Conservation (phyloP, 2,113 vertebrate genomes). For the Rhinopithecus roxellana region DNA sequence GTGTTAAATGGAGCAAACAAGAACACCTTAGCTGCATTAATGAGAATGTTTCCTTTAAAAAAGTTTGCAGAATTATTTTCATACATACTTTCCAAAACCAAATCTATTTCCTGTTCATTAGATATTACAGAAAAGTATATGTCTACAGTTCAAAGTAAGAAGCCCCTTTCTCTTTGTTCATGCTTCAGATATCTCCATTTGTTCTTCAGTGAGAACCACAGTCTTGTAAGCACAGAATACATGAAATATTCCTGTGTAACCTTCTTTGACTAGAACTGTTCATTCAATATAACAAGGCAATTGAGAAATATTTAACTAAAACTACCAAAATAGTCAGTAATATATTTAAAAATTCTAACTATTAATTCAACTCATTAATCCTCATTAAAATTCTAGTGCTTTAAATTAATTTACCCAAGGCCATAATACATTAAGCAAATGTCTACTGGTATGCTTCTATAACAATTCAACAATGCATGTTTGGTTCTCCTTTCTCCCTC, state of each 20-base stretch:
- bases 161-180: neutral
- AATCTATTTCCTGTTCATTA: neutral
- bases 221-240: constrained; percentile 56
- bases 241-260: constrained; percentile 40
- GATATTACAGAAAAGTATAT: constrained; percentile 5
- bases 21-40: neutral
- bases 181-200: constrained; percentile 24
- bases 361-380: constrained; percentile 74
- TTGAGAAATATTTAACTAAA: constrained; percentile 70
- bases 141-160: constrained; percentile 9
- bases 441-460: neutral
- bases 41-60: constrained; percentile 6
- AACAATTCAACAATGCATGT: neutral
- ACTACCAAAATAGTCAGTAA: constrained; percentile 73
- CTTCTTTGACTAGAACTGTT: constrained; percentile 55
- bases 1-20: constrained; percentile 28
- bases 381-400: constrained; percentile 73
- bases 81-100: neutral
- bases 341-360: constrained; percentile 56
- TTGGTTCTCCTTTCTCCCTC: neutral
- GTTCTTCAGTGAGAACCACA: constrained; percentile 30
- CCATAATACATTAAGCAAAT: constrained; percentile 39
- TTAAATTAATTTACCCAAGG: constrained; percentile 70
- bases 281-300: constrained; percentile 62
- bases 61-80: neutral